Conservation (phyloP, 2,888 invertebrate species). For the Drosophila heteroneura region DNA sequence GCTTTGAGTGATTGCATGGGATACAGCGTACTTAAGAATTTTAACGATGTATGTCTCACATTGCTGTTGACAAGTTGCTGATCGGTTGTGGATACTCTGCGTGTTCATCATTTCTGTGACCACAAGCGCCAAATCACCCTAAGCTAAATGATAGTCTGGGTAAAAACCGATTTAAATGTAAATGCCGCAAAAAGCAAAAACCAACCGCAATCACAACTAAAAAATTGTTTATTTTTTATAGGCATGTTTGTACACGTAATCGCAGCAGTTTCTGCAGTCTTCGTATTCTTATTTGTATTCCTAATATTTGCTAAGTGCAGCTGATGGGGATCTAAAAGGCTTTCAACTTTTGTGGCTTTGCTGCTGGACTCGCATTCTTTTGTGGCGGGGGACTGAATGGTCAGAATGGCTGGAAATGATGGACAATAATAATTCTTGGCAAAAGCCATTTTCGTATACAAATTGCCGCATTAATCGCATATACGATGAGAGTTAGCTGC, state of each 20-base stretch:
- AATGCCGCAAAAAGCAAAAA: constrained; percentile 36
- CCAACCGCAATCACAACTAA: constrained; percentile 8
- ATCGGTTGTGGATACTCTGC: background rate
- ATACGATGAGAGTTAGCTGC: constrained; percentile 75
- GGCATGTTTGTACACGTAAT: constrained; percentile 29
- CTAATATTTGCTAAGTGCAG: constrained; percentile 74
- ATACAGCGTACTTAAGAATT: background rate
- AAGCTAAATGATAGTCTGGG: constrained; percentile 8
- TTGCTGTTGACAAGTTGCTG: constrained; percentile 1
- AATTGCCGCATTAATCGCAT: constrained; percentile 81
- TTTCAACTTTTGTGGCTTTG: constrained; percentile 48
- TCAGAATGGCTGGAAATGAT: constrained; percentile 60
- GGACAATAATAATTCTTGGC: constrained; percentile 81
- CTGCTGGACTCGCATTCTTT: constrained; percentile 38
- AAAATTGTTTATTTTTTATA: constrained; percentile 62
- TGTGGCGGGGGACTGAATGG: constrained; percentile 18
- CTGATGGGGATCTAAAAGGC: constrained; percentile 64
- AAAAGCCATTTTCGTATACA: constrained; percentile 81
- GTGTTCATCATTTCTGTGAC: constrained; percentile 34
- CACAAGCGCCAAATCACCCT: constrained; percentile 20
- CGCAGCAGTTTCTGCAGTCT: constrained; percentile 6
- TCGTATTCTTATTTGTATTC: constrained; percentile 36
- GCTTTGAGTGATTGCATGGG: constrained; percentile 23
- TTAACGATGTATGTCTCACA: constrained; percentile 6
- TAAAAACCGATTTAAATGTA: constrained; percentile 39